Base-by-base conservation (phyloP, 2,113 vertebrate species). In the Manacus vitellinus region DNA sequence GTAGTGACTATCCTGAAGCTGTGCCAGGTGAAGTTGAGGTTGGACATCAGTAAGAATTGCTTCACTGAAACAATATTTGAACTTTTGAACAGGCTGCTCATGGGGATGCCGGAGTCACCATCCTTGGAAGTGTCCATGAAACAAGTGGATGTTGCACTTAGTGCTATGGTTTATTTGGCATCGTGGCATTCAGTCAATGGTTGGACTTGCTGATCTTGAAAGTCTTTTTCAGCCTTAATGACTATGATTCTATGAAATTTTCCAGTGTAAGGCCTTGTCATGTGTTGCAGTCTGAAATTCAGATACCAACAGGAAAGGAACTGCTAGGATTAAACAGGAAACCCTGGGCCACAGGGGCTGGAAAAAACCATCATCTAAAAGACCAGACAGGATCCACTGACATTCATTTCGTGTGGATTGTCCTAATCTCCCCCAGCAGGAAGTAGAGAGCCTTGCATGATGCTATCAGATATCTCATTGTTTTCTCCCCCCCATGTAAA, bases 51-150 rank as follows among this genome's bases (percentile, higher is more conserved):
- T 47, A 71, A 39, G 44, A 24, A 1, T 16, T 22, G 46, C 19
- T 28, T 46, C 55, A 62, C 33, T 54, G 55, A 28, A 70, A 44
- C 11, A 6, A 33, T 14, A 33, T 14, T 8, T 15, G 54, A 54
- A 15, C 23, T n/a, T 23, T 68, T 14, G 31, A 77, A 37, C 46
- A 86, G 31, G 31, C 37, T 61, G 14, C 9, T 61, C 37, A 33
- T 18, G 17, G 46, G 12, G 3, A 8, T 37, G 25, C 27, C 12
- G 10, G 49, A 27, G 11, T 61, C 27, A 68, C 1, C 0, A 18
- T 12, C 33, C 25, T 9, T 33, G 37, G 14, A 22, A 52, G 27
- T 44, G 33, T 23, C 44, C 46, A 37, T 37, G 21, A 68, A 61
- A 8, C 8, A 68, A 4, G 17, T 18, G 17, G 21, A 37, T 25